phyloP scores from a whole-genome alignment of 2,797 vertebrate genomes.

The Acanthopagrus latus region DNA sequence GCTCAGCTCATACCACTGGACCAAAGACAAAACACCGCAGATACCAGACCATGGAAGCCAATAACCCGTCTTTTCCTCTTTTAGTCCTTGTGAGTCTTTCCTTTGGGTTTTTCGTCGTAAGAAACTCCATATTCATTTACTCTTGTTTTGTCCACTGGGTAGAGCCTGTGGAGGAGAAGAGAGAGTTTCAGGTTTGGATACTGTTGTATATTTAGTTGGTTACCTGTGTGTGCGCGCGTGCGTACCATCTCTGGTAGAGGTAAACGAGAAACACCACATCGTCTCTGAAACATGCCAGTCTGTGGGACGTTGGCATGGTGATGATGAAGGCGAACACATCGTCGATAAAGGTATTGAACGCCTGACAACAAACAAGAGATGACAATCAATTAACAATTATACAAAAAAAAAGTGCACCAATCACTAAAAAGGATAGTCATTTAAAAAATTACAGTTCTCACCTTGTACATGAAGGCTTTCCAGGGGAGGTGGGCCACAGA shows the following conservation, averaged over 20 bases:
- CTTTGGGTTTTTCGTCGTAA: constrained; percentile 90
- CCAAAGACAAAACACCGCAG: constrained; percentile 20
- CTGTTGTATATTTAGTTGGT: background rate
- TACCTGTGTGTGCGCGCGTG: background rate
- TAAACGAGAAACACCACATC: constrained; percentile 98
- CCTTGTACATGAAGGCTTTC: constrained; percentile 99
- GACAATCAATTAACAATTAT: background rate
- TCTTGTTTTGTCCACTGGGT: constrained; percentile 98
- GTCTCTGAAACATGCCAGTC: constrained; percentile 98
- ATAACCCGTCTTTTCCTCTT: background rate
- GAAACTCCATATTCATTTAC: constrained; percentile 97
- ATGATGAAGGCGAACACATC: constrained; percentile 99
- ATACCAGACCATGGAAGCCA: constrained; percentile 23
- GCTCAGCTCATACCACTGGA: constrained; percentile 13
- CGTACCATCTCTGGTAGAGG: constrained; percentile 98
- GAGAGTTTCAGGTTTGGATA: background rate
- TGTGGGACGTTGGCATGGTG: constrained; percentile 99
- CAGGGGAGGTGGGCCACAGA: constrained; percentile 98
- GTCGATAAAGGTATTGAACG: constrained; percentile 99
- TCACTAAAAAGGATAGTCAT: background rate
- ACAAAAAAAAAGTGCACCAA: background rate
- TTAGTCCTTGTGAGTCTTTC: constrained; percentile 89
- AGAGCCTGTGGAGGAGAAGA: constrained; percentile 89
- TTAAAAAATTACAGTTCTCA: constrained; percentile 64
- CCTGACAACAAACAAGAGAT: constrained; percentile 79